A percentile compares a stretch with the other conserved stretches of the same genome.
Conservation (phyloP, 2,888 invertebrate species). For the Bursaphelenchus okinawaensis region DNA sequence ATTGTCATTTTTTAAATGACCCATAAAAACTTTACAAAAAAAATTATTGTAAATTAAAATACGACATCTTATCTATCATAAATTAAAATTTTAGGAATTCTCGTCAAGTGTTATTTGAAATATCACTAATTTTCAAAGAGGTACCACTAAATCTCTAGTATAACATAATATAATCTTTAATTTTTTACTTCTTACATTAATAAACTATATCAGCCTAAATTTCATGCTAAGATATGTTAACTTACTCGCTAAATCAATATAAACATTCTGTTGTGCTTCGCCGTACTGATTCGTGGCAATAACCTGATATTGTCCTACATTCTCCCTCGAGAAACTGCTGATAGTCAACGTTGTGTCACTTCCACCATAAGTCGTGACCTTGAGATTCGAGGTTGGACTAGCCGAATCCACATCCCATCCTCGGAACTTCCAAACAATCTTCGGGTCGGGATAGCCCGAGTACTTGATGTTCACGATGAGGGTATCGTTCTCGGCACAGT, state of each 20-base stretch:
- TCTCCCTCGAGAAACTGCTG: slow-evolving; percentile 64
- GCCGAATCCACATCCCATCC: slow-evolving; percentile 54
- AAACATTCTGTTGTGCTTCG: slow-evolving; percentile 78
- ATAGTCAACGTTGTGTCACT: slow-evolving; percentile 59
- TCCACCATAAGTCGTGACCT: slow-evolving; percentile 51
- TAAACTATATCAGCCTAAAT: too few relatives aligned
- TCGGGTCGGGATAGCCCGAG: slow-evolving; percentile 91
- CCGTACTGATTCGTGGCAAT: slow-evolving; percentile 90
- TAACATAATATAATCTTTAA: too few relatives aligned
- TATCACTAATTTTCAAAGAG: too few relatives aligned
- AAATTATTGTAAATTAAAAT: too few relatives aligned
- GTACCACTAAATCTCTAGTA: too few relatives aligned
- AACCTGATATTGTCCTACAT: slow-evolving; percentile 89
- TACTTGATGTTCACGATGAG: slow-evolving; percentile 86
- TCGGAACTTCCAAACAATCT: slow-evolving; percentile 63
- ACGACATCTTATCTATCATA: too few relatives aligned
- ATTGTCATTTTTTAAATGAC: too few relatives aligned
- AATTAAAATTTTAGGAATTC: too few relatives aligned
- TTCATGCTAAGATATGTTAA: neutral
- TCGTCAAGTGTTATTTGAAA: too few relatives aligned
- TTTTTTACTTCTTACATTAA: too few relatives aligned
- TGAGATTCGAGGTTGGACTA: slow-evolving; percentile 41
- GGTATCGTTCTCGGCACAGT: slow-evolving; percentile 85
- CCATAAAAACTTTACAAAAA: too few relatives aligned
- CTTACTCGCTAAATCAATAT: slow-evolving; percentile 65